Evolutionary conservation across 2,888 invertebrate species (phyloP), one percentile per base, ranked within the genome.

Genomic region (Hemicrepidius hirtus): DNA sequence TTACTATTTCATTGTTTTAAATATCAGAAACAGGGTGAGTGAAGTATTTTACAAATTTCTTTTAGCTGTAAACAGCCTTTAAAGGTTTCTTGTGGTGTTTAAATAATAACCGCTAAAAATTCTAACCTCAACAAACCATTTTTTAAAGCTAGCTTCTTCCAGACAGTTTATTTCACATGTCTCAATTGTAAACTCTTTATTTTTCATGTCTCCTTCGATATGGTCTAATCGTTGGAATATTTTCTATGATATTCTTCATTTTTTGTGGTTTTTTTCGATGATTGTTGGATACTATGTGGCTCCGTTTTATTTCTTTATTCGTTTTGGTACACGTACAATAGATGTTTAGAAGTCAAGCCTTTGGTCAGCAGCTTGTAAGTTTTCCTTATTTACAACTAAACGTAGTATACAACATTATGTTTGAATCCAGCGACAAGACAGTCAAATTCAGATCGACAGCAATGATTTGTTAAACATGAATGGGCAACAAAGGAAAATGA

Each of bases 11-110:
- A 21, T 49, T 50, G 50, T 64, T 64, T 64, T 50, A 46, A n/a
- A 66, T 37, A 55, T 41, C 28, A 40, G 13, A 57, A 66, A 55
- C 55, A 40, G 40, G 55, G 64, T 64, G 35, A 64, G 64, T 64
- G 35, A 49, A 50, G n/a, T n/a, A 35, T 50, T 10, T 20, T 6
- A 9, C 35, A 18, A 13, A n/a, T 12, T 10, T 55, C 18, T 16
- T 55, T 32, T 0, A 55, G 13, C 20, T 3, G 10, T 18, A 50
- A 50, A 0, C 10, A 6, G 21, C 24, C 5, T 10, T n/a, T 44
- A 44, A 7, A 18, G 7, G 16, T 13, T 16, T 7, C 18, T n/a
- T 9, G 13, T 16, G 10, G 1, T 0, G 44, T 16, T 44, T 6
- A 18, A 44, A 44, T 13, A 16, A 18, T 18, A 44, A 10, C 24